Evolutionary conservation across 1,140 invertebrate species (phyloP).

Genomic region (Caenorhabditis remanei): DNA sequence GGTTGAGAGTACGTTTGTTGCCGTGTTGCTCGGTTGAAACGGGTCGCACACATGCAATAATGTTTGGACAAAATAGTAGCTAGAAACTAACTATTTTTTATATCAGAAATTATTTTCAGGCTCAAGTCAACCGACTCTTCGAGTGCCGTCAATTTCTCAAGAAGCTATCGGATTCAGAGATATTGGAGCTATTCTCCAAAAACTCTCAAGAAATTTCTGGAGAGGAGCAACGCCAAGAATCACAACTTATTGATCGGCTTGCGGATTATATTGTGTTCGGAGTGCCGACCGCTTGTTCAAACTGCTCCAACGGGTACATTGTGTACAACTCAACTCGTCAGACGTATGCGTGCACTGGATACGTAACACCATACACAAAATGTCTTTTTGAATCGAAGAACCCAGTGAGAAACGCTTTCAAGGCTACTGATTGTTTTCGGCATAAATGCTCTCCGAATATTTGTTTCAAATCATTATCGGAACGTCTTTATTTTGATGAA

Average conservation of each 20-base stretch:
- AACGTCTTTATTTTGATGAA: neutral
- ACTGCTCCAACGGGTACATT: neutral
- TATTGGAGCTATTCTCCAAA: neutral
- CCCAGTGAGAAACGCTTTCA: neutral
- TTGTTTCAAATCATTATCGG: neutral
- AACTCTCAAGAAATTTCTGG: neutral
- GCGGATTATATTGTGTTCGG: neutral
- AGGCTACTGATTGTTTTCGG: neutral
- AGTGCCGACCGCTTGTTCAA: neutral
- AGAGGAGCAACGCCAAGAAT: neutral
- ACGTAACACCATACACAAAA: conserved; percentile 9
- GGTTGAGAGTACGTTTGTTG: too few species aligned
- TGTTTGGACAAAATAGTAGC: too few species aligned
- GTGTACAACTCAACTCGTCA: conserved; percentile 6
- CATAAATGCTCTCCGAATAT: neutral
- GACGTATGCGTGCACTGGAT: conserved; percentile 22
- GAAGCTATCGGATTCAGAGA: neutral
- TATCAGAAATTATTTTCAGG: neutral
- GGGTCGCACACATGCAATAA: too few species aligned
- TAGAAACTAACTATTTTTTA: too few species aligned
- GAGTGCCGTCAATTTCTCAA: neutral
- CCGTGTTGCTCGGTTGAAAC: too few species aligned
- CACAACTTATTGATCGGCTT: neutral
- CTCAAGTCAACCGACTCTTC: neutral
- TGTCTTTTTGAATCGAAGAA: conserved; percentile 7